A percentile compares a stretch with the other conserved stretches of the same genome.
phyloP scores from a whole-genome alignment of 2,888 invertebrate genomes.

The Diploptera punctata region DNA sequence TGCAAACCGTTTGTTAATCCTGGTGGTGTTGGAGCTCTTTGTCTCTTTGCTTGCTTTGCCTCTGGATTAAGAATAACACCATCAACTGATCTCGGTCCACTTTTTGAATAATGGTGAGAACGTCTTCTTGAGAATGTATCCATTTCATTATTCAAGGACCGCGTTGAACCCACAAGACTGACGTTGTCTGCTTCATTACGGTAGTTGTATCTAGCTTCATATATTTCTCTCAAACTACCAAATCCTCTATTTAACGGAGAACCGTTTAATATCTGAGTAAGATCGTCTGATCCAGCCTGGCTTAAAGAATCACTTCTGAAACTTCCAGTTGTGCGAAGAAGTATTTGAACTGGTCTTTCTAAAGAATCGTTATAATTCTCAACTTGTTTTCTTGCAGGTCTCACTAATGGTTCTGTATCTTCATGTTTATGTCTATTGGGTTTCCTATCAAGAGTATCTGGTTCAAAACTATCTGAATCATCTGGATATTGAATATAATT shows the following conservation, averaged over 20 bases:
- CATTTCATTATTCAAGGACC: constrained; percentile 17
- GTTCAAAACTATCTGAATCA: constrained; percentile 85
- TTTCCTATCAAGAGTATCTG: constrained; percentile 84
- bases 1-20: constrained; percentile 54
- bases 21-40: constrained; percentile 66
- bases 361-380: constrained; percentile 59
- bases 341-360: constrained; percentile 63
- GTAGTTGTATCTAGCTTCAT: constrained; percentile 61
- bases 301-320: constrained; percentile 63
- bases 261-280: constrained; percentile 25
- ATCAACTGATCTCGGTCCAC: background rate
- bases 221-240: constrained; percentile 76
- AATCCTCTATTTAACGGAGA: constrained; percentile 56
- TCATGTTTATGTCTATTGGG: constrained; percentile 63
- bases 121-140: constrained; percentile 50
- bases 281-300: constrained; percentile 17
- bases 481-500: constrained; percentile 73
- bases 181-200: background rate
- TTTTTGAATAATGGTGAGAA: constrained; percentile 3
- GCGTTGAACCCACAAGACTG: constrained; percentile 5
- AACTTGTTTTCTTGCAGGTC: constrained; percentile 28
- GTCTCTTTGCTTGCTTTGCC: constrained; percentile 74
- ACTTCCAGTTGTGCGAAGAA: constrained; percentile 72
- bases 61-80: constrained; percentile 65
- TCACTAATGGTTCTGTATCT: constrained; percentile 43